Base-by-base conservation (phyloP, 23 tunicate genomes). In the Clavelina lepadiformis region DNA sequence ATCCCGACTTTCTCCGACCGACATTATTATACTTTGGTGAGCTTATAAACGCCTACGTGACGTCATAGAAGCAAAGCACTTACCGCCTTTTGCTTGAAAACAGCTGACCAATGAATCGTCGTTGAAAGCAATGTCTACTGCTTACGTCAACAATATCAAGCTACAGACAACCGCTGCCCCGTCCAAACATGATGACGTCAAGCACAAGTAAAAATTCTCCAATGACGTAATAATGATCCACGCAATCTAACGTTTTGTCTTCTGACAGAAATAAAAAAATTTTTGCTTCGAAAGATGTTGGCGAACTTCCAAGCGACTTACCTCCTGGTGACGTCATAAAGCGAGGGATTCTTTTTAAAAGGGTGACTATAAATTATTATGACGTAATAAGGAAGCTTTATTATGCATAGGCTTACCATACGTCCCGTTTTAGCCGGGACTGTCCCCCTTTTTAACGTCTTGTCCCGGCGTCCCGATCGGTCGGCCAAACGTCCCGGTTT, bases 341-440 rank as follows among this genome's bases (percentile, higher is more conserved):
- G 71, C 63, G 83, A 4, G 93, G 93, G 35, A 76, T 84, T 22
- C 67, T 84, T 1, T 84, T 84, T 38, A 84, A 84, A 76, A 62
- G 77, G 74, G 93, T 84, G 65, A 75, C n/a, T n/a, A n/a, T n/a
- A n/a, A n/a, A n/a, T n/a, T n/a, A n/a, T 28, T 19, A 55, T n/a
- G n/a, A n/a, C n/a, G n/a, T n/a, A n/a, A n/a, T n/a, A n/a, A n/a
- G n/a, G n/a, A n/a, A n/a, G n/a, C n/a, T n/a, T n/a, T n/a, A n/a
- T n/a, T n/a, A n/a, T n/a, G n/a, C n/a, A n/a, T n/a, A n/a, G n/a
- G n/a, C n/a, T n/a, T n/a, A n/a, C n/a, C n/a, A n/a, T n/a, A n/a
- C n/a, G n/a, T n/a, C n/a, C n/a, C n/a, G n/a, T n/a, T n/a, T n/a
- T n/a, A n/a, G n/a, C n/a, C n/a, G n/a, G n/a, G n/a, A n/a, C n/a